These are phyloP conservation scores for Chrysochloris asiatica DNA, from an alignment of 2,113 vertebrate species.

Conservation along the genomic window DNA sequence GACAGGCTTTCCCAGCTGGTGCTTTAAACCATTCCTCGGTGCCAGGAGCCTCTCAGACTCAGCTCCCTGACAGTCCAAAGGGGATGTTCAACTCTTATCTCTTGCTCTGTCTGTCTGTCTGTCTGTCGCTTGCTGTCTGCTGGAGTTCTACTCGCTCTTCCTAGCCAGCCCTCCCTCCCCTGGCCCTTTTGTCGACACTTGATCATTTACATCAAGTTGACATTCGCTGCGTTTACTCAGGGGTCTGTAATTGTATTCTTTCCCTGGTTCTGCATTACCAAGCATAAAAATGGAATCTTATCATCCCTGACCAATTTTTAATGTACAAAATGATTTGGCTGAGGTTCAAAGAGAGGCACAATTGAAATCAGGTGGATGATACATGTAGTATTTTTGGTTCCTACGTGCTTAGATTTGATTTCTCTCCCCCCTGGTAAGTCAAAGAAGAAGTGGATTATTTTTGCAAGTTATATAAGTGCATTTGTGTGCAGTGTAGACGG, in stretches of 20 bases:
- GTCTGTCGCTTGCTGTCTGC: conserved; percentile 2
- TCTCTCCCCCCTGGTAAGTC: conserved; percentile 79
- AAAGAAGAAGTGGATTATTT: conserved; percentile 81
- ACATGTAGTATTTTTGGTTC: conserved; percentile 90
- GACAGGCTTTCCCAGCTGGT: background rate
- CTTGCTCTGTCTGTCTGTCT: conserved; percentile 28
- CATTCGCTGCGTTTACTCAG: conserved; percentile 99
- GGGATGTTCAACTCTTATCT: conserved; percentile 29
- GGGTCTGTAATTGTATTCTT: conserved; percentile 99
- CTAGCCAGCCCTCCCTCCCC: conserved; percentile 61
- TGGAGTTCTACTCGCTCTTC: conserved; percentile 47
- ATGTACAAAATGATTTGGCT: conserved; percentile 99
- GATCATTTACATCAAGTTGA: conserved; percentile 99
- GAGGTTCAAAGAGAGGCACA: conserved; percentile 97
- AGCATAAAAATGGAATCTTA: conserved; percentile 99
- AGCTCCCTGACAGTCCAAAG: background rate
- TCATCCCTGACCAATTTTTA: conserved; percentile 99
- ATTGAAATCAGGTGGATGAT: conserved; percentile 99
- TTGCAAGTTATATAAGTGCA: conserved; percentile 81
- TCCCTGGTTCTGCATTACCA: conserved; percentile 99
- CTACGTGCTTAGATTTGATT: conserved; percentile 89
- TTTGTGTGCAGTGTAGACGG: conserved; percentile 62
- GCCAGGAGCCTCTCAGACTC: background rate
- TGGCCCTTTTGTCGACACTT: conserved; percentile 90
- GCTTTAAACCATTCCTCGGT: background rate